A percentile compares a stretch with the other conserved stretches of the same genome.
phyloP scores from a whole-genome alignment of 2,888 invertebrate genomes.

The Venustoraphidia nigricollis region DNA sequence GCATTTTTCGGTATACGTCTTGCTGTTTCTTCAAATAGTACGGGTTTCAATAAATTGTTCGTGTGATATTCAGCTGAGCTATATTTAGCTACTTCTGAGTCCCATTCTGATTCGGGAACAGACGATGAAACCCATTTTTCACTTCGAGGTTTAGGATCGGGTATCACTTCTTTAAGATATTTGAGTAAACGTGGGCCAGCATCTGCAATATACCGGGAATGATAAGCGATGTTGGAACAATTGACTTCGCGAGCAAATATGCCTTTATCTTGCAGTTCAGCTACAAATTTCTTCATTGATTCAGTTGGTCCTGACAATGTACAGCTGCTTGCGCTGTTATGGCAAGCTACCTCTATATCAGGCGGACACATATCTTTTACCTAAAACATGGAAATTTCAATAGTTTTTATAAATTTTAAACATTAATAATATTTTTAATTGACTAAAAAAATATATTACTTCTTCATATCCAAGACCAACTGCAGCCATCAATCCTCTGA shows the following conservation, averaged over 20 bases:
- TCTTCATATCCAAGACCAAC: constrained; percentile 50
- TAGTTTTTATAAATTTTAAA: no score
- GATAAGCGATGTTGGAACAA: constrained; percentile 40
- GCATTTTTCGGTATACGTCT: constrained; percentile 66
- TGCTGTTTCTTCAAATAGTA: constrained; percentile 70
- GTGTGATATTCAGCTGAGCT: constrained; percentile 53
- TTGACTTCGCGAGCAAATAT: constrained; percentile 49
- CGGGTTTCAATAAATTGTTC: constrained; percentile 49
- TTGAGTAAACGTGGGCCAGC: constrained; percentile 30
- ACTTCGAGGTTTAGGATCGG: constrained; percentile 33
- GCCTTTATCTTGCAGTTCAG: constrained; percentile 37
- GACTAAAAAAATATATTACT: constrained; percentile 20
- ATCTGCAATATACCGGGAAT: constrained; percentile 55
- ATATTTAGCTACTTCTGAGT: constrained; percentile 32
- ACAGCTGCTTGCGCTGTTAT: constrained; percentile 32
- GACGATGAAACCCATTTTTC: constrained; percentile 51
- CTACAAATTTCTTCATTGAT: constrained; percentile 41
- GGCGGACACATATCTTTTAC: constrained; percentile 47
- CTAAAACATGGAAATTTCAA: neutral
- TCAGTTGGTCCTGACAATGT: constrained; percentile 59
- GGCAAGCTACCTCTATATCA: constrained; percentile 60
- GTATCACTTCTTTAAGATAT: constrained; percentile 16
- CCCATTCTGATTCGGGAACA: constrained; percentile 40
- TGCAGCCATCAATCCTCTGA: constrained; percentile 78
- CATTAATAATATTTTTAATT: neutral